These are phyloP conservation scores for Eulemur albifrons DNA, from an alignment of 2,797 vertebrate genomes.

Conservation along the genomic window DNA sequence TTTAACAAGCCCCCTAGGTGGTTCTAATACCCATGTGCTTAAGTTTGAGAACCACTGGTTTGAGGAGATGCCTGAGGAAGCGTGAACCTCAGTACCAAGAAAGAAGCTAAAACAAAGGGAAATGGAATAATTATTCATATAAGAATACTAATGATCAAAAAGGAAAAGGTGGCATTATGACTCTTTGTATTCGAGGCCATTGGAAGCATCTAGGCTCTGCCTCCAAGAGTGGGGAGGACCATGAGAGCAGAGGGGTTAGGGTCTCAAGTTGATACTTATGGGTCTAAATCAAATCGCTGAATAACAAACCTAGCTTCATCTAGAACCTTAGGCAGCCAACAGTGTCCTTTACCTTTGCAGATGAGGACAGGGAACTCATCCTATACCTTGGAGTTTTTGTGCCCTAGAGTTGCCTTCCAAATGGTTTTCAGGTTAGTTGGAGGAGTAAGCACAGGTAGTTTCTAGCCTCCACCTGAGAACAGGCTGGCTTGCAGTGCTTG, in stretches of 20 bases:
- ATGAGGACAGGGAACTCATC: not conserved
- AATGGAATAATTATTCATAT: not conserved
- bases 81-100: not conserved
- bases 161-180: not conserved
- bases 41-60: not conserved
- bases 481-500: not conserved
- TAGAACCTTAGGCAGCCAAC: not conserved
- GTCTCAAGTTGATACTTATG: not conserved
- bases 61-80: not conserved
- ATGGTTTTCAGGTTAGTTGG: not conserved
- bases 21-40: not conserved
- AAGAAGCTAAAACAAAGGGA: not conserved
- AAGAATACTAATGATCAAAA: not conserved
- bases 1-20: not conserved
- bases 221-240: not conserved
- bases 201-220: not conserved
- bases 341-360: not conserved
- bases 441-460: not conserved
- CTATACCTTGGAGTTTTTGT: not conserved
- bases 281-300: not conserved
- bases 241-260: too few species aligned
- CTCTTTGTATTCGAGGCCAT: not conserved
- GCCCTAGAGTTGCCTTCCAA: not conserved
- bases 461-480: not conserved
- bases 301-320: not conserved